Base-by-base conservation (phyloP, 53 echinoderm and acorn worm species). In the Apostichopus leukothele region DNA sequence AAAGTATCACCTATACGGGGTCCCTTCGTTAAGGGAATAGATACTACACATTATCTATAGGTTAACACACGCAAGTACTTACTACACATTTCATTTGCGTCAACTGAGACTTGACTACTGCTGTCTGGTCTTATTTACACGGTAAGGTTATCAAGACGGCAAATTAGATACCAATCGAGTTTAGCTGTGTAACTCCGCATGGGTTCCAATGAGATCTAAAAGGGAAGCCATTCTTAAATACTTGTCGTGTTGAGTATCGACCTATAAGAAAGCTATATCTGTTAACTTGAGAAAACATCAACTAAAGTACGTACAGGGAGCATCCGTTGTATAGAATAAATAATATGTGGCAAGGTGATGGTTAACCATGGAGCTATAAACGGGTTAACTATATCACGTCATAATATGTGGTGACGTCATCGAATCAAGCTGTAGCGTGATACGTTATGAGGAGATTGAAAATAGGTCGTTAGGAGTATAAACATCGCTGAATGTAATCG, bases 161-260 rank as follows among this genome's bases (percentile, higher is more conserved):
- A 63, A 63, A 63, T 63, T 63, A 63, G 63, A 16, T 11, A 16
- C 63, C 63, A 63, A 63, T 63, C 3, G 4, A 52, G 18, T n/a
- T 19, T 39, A 10, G 50, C 20, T 79, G 78, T 79, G 51, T 16
- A 52, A 50, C 79, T 10, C 79, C 18, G 79, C n/a, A 52, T 39
- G 79, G 79, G 7, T 19, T 53, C 79, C 53, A 53, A 27, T 18
- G 79, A 79, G 53, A 50, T 19, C 51, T 50, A 51, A 53, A n/a
- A 18, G 79, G 39, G 51, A 79, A 50, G 53, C 79, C 78, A 77
- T 77, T 26, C 12, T 79, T 52, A 78, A 13, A 27, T 51, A 79
- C 53, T 23, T 51, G 18, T 19, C 18, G 19, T 51, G 50, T 79
- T 19, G 5, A 51, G 51, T 53, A 8, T 10, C 79, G 53, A 53